A percentile compares a stretch with the other conserved stretches of the same genome.
Evolutionary conservation across 1,140 invertebrate species (phyloP).

Genomic region (Drosophila carrolli): DNA sequence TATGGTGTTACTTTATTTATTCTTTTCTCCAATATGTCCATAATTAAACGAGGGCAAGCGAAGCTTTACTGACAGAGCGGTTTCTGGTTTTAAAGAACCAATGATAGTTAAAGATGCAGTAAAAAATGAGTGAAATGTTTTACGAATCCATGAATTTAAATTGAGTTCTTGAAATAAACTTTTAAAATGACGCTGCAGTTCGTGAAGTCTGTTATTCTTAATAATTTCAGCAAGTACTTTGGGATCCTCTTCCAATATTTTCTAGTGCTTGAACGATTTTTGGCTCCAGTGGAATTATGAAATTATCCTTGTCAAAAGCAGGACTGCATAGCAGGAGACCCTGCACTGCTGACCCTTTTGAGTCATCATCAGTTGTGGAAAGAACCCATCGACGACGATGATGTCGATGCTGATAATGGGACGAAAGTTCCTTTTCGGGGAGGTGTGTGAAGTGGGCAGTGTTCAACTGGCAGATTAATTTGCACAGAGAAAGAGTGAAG

Average conservation of each 20-base stretch:
- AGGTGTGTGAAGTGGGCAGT: slow-evolving; percentile 14
- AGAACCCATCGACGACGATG: slow-evolving; percentile 1
- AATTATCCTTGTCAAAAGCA: slow-evolving; percentile 33
- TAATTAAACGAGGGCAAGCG: slow-evolving; percentile 15
- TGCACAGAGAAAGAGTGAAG: slow-evolving; percentile 21
- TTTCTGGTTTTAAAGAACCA: not conserved
- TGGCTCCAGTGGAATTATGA: slow-evolving; percentile 16
- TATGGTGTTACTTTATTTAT: slow-evolving; percentile 15
- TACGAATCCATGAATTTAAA: not conserved
- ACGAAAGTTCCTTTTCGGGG: slow-evolving; percentile 2
- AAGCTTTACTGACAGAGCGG: not conserved
- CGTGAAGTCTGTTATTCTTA: not conserved
- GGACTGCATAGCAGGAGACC: slow-evolving; percentile 18
- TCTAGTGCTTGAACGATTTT: no score
- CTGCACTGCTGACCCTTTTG: slow-evolving; percentile 16
- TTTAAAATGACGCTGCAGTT: not conserved
- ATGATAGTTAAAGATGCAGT: not conserved
- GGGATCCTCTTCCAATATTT: slow-evolving; percentile 1
- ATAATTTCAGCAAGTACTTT: not conserved
- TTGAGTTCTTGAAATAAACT: not conserved
- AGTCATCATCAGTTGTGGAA: slow-evolving; percentile 13
- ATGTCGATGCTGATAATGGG: slow-evolving; percentile 33
- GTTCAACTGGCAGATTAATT: slow-evolving; percentile 58
- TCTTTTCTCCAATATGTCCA: slow-evolving; percentile 6
- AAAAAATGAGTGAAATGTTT: not conserved